Percentiles rank a stretch among this genome's conserved stretches.
phyloP scores from a whole-genome alignment of 1,140 invertebrate genomes.

The Zaprionus kolodkinae region DNA sequence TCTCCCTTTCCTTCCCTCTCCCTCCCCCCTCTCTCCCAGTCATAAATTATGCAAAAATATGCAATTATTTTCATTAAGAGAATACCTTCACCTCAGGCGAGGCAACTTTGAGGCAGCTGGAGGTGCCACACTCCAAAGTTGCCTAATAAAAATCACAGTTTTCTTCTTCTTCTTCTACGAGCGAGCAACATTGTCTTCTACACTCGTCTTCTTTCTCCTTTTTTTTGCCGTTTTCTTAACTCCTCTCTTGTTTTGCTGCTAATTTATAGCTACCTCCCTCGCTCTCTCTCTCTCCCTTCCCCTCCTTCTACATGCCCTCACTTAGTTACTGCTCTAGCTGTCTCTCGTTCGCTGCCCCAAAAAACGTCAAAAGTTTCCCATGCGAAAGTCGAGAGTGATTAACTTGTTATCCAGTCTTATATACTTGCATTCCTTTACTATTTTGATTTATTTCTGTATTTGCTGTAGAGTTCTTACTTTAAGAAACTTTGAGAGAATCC shows the following conservation, averaged over 20 bases:
- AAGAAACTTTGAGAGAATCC: no score
- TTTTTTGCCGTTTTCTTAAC: neutral
- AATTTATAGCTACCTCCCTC: conserved; percentile 27
- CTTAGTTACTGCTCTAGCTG: neutral
- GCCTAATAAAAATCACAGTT: conserved; percentile 36
- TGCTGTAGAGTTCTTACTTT: no score
- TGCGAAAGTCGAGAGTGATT: neutral
- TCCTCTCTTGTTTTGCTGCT: conserved; percentile 9
- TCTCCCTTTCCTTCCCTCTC: no score
- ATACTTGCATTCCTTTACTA: neutral
- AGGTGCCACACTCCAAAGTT: conserved; percentile 21
- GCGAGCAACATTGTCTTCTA: neutral
- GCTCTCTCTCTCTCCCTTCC: neutral
- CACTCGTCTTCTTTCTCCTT: neutral
- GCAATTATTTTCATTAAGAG: conserved; percentile 78
- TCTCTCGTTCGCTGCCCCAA: neutral
- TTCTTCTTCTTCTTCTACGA: conserved; percentile 13
- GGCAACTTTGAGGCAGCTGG: neutral
- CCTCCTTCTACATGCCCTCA: neutral
- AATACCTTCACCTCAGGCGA: conserved; percentile 27
- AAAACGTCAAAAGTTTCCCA: neutral
- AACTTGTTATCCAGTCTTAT: neutral
- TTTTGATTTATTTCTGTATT: neutral
- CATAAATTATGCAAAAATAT: conserved; percentile 76
- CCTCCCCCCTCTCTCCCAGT: conserved; percentile 29